Conservation (phyloP, 2,797 vertebrate genomes). For the Orestias chungarensis region DNA sequence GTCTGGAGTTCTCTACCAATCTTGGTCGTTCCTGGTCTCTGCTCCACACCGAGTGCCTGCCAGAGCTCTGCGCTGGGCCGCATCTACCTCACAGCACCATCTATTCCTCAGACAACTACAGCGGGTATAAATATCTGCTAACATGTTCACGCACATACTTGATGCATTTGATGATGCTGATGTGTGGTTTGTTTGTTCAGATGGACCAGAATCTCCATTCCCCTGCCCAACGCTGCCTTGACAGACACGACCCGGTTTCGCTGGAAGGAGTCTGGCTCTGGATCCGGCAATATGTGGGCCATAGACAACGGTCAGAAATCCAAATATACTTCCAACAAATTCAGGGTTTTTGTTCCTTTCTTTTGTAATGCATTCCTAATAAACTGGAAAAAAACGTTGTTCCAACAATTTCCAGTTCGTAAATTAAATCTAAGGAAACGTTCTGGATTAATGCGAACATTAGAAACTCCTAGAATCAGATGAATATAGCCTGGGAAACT, state of each 20-base stretch:
- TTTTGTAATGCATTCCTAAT: no score
- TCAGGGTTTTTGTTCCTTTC: not conserved
- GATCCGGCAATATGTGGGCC: constrained; percentile 94
- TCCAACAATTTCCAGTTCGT: no score
- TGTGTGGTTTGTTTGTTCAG: constrained; percentile 61
- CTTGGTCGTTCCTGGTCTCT: constrained; percentile 94
- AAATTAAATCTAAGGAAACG: no score
- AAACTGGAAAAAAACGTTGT: no score
- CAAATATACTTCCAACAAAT: not conserved
- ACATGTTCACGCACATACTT: constrained; percentile 5
- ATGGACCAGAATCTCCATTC: constrained; percentile 94
- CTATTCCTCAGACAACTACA: constrained; percentile 98
- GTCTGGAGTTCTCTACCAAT: constrained; percentile 95
- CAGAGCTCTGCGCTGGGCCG: constrained; percentile 91
- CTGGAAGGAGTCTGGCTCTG: constrained; percentile 91
- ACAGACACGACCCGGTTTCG: constrained; percentile 91
- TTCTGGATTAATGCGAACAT: no score
- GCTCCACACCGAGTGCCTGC: constrained; percentile 93
- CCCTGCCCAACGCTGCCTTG: constrained; percentile 92
- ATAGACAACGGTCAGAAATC: constrained; percentile 79
- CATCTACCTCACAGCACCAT: constrained; percentile 96
- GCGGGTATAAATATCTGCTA: constrained; percentile 81
- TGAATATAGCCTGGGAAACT: no score
- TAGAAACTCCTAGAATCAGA: no score
- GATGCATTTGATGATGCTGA: not conserved